Conservation (phyloP, 2,888 invertebrate genomes). For the Drymonia ruficornis region DNA sequence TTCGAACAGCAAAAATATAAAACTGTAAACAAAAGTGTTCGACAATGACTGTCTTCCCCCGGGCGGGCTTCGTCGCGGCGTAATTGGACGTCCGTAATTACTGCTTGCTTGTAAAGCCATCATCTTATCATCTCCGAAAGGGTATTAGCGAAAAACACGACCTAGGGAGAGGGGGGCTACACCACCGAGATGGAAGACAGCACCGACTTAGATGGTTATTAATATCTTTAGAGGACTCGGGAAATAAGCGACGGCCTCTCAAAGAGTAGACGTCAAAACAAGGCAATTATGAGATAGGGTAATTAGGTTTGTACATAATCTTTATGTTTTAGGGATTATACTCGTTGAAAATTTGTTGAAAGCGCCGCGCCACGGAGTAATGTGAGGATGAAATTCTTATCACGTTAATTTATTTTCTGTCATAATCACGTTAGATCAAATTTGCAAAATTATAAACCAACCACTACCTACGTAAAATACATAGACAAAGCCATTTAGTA, state of each 20-base stretch:
- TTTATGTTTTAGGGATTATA: constrained; percentile 61
- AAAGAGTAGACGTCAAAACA: constrained; percentile 83
- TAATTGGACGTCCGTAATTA: constrained; percentile 81
- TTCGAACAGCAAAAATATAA: constrained; percentile 36
- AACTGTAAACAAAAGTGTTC: constrained; percentile 51
- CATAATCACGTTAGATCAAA: neutral
- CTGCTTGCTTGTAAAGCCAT: constrained; percentile 81
- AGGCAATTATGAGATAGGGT: constrained; percentile 80
- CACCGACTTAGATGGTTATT: constrained; percentile 78
- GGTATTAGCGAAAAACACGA: constrained; percentile 81
- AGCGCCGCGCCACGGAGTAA: constrained; percentile 8
- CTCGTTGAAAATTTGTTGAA: constrained; percentile 30
- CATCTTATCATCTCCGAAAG: constrained; percentile 80
- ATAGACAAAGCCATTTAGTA: no score
- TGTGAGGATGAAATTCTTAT: constrained; percentile 10
- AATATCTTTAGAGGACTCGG: constrained; percentile 77
- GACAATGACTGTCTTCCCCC: constrained; percentile 56
- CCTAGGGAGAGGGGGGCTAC: constrained; percentile 47
- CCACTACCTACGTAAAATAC: no score
- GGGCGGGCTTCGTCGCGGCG: constrained; percentile 53
- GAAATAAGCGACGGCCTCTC: constrained; percentile 75
- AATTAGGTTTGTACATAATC: constrained; percentile 79
- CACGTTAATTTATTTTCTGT: neutral
- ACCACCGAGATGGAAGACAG: constrained; percentile 63
- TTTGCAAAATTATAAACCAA: neutral